phyloP scores from a whole-genome alignment of 1,140 invertebrate species.

The Tetraneura akinire region DNA sequence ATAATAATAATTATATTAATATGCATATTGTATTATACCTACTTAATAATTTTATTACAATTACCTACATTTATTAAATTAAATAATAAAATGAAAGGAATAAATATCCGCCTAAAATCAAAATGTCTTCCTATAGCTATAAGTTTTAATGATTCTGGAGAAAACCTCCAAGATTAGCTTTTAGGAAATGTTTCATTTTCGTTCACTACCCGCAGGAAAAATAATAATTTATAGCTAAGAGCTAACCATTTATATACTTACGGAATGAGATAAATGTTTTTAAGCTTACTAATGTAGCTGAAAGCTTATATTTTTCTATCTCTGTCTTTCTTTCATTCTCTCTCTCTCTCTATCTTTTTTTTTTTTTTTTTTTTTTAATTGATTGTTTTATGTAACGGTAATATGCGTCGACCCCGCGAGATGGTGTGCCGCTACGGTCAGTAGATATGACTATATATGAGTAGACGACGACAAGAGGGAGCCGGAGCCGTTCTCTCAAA shows the following conservation, averaged over 20 bases:
- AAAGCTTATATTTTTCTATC: background rate
- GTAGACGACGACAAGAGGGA: slow-evolving; percentile 20
- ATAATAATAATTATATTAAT: too few species aligned
- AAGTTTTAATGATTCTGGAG: too few species aligned
- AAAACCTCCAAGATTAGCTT: background rate
- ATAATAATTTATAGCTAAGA: slow-evolving; percentile 18
- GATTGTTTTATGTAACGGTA: slow-evolving; percentile 40
- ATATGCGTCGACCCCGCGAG: slow-evolving; percentile 25
- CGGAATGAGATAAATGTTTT: background rate
- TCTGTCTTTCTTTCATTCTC: too few species aligned
- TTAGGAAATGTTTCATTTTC: slow-evolving; percentile 16
- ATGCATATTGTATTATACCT: too few species aligned
- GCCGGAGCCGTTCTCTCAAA: slow-evolving; percentile 1
- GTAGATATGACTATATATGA: background rate
- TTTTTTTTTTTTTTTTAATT: slow-evolving; percentile 32
- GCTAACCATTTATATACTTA: background rate
- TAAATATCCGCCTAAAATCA: too few species aligned
- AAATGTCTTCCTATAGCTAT: too few species aligned
- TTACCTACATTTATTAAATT: too few species aligned
- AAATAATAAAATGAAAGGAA: too few species aligned
- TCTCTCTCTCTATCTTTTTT: too few species aligned
- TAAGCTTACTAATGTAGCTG: background rate
- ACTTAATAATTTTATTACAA: too few species aligned
- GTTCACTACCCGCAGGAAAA: background rate
- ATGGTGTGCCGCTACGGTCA: slow-evolving; percentile 24